phyloP scores from a whole-genome alignment of 2,797 vertebrate species.

The Pseudopleuronectes americanus region DNA sequence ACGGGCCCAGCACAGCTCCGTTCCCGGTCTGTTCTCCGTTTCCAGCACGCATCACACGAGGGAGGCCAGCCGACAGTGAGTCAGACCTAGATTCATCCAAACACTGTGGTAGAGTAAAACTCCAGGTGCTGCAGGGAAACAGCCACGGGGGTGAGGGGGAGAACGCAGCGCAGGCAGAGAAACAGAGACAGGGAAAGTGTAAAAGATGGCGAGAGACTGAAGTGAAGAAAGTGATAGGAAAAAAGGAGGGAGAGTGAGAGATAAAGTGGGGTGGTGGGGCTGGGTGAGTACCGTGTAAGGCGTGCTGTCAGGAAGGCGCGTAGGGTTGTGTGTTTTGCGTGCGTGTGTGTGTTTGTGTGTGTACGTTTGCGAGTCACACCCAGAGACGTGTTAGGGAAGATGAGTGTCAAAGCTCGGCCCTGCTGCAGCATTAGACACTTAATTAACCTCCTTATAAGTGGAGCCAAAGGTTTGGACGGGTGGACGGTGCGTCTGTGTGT shows the following conservation, averaged over 20 bases:
- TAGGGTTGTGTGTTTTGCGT: conserved; percentile 4
- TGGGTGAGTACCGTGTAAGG: conserved; percentile 31
- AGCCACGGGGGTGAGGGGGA: conserved; percentile 51
- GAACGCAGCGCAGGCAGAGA: conserved; percentile 21
- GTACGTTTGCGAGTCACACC: conserved; percentile 51
- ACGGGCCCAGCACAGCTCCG: conserved; percentile 56
- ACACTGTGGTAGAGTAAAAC: conserved; percentile 64
- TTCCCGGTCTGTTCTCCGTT: conserved; percentile 57
- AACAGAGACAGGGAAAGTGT: conserved; percentile 35
- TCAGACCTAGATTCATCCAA: conserved; percentile 73
- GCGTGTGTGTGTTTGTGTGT: conserved; percentile 36
- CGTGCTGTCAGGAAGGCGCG: conserved; percentile 47
- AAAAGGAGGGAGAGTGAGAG: conserved; percentile 47
- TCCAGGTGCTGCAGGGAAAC: conserved; percentile 68
- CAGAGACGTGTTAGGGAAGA: conserved; percentile 75
- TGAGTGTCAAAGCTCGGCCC: conserved; percentile 71
- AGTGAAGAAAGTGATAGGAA: conserved; percentile 41
- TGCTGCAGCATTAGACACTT: conserved; percentile 77
- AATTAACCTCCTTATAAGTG: conserved; percentile 79
- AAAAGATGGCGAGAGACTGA: conserved; percentile 33
- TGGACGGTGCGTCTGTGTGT: conserved; percentile 38
- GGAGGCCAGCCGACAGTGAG: conserved; percentile 65
- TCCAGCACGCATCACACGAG: conserved; percentile 64
- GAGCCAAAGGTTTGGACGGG: conserved; percentile 51
- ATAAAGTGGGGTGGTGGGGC: conserved; percentile 41